phyloP scores from a whole-genome alignment of 2,797 vertebrate genomes.

The Petrocephalus schoutedeni region DNA sequence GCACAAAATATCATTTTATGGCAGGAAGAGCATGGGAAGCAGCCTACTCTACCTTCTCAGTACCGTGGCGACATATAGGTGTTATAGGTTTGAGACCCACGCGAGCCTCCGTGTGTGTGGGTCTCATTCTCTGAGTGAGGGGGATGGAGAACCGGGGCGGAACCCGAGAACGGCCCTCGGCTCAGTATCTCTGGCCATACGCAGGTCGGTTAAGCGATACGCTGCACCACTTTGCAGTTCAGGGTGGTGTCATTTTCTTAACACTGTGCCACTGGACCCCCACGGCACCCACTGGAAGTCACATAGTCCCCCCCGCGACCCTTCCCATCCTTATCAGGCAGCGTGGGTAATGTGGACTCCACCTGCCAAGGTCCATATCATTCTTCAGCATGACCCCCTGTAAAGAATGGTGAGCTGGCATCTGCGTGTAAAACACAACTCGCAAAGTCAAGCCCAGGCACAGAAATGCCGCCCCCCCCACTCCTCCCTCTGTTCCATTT shows the following conservation, averaged over 20 bases:
- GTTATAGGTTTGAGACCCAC: background rate
- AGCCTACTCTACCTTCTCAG: background rate
- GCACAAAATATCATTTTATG: conserved; percentile 40
- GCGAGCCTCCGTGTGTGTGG: background rate
- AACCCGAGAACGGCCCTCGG: background rate
- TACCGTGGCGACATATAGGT: background rate
- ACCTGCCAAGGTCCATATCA: conserved; percentile 43
- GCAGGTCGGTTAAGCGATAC: conserved; percentile 37
- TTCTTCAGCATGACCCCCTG: conserved; percentile 48
- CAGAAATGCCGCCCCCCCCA: background rate
- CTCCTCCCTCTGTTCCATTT: background rate
- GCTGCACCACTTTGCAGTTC: conserved; percentile 48
- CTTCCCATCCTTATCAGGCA: conserved; percentile 40
- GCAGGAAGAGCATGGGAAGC: background rate
- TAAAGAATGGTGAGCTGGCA: conserved; percentile 38
- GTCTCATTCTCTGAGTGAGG: background rate
- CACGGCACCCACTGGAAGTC: conserved; percentile 30
- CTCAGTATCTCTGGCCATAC: conserved; percentile 12
- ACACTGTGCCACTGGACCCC: conserved; percentile 28
- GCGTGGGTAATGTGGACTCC: conserved; percentile 14
- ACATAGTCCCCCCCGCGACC: conserved; percentile 36
- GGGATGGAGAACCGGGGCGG: background rate
- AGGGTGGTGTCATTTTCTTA: conserved; percentile 58
- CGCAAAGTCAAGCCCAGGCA: background rate
- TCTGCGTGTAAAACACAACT: conserved; percentile 24